Base-by-base conservation (phyloP, 1,140 invertebrate species). In the Psilanteris sp. region DNA sequence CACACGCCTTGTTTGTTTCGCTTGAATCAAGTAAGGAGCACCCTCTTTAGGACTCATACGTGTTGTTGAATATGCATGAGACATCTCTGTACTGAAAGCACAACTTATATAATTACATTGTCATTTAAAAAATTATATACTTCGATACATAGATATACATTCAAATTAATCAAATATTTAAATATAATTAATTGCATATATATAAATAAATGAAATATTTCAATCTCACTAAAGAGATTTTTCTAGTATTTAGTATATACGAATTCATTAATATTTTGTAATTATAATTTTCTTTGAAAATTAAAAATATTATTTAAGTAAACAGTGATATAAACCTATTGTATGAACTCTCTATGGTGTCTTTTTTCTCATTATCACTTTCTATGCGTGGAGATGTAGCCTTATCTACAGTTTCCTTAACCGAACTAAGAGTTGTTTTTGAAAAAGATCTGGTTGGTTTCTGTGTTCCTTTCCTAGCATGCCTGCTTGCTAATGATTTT, bases 31-130 rank as follows among this genome's bases (percentile, higher is more conserved):
- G 20, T 79, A 83, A 1, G 73, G 68, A 5, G 68, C 78, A 1
- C 66, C 67, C 5, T 72, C 68, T 24, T 44, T 26, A 11, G 44
- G 62, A 6, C 46, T 61, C 10, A 14, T 18, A 26, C 78, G 64
- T 2, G 61, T 22, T 0, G 55, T 43, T n/a, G 74, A 78, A 37
- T 79, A 62, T 0, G 74, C 9, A 9, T 79, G 72, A 0, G 84
- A 82, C 6, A 77, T 83, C 15, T 86, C 83, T 0, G 81, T 83
- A 20, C 82, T 87, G 0, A 78, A 80, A 41, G 15, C 29, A 37
- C 3, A n/a, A n/a, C n/a, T n/a, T n/a, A n/a, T n/a, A n/a, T n/a
- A n/a, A n/a, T n/a, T n/a, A n/a, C n/a, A n/a, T n/a, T n/a, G n/a
- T n/a, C n/a, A n/a, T n/a, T n/a, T n/a, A n/a, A n/a, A n/a, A n/a